Base-by-base conservation (phyloP, 2,113 vertebrate genomes). In the Microcebus tavaratra region DNA sequence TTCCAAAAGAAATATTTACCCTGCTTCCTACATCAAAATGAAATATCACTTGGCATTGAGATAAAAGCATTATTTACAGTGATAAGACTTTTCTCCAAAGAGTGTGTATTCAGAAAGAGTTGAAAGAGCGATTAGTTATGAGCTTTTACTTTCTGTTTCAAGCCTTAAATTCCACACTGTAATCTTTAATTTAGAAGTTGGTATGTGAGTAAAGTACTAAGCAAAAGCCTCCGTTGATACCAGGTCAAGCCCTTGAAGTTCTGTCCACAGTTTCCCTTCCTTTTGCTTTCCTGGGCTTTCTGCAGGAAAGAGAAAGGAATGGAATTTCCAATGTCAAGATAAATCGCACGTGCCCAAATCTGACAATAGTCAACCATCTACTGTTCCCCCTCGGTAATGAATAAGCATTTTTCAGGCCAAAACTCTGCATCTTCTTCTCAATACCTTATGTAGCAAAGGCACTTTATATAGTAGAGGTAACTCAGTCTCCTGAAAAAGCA, bases 51-150 rank as follows among this genome's bases (percentile, higher is more conserved):
- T 97, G 89, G 95, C 97, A 95, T 15, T 82, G 87, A 98, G 80
- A 97, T 92, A 93, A 98, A 98, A 97, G 87, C 50, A 91, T 91
- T 94, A 72, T 76, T 97, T 90, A 88, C 42, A 89, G 87, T 70
- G 73, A 81, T 92, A 95, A 90, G 63, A 84, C 55, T 48, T 97
- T 82, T 89, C 25, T 89, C 50, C 80, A 96, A 94, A 96, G 53
- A 94, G 21, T 73, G 9, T 73, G 8, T 31, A 83, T 48, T 79
- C 10, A 42, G 55, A 85, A 87, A 93, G 53, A 95, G 23, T 25
- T 92, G 29, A 88, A 96, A 88, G 83, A 89, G 45, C 61, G 87
- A 93, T 87, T 89, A 90, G 31, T 42, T 82, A 81, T 82, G 91
- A 76, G 25, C 78, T 93, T 39, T 86, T 87, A 65, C 76, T 95